Evolutionary conservation across 2,888 invertebrate genomes (phyloP), one percentile per base, ranked within the genome.

Genomic region (Cancer borealis): DNA sequence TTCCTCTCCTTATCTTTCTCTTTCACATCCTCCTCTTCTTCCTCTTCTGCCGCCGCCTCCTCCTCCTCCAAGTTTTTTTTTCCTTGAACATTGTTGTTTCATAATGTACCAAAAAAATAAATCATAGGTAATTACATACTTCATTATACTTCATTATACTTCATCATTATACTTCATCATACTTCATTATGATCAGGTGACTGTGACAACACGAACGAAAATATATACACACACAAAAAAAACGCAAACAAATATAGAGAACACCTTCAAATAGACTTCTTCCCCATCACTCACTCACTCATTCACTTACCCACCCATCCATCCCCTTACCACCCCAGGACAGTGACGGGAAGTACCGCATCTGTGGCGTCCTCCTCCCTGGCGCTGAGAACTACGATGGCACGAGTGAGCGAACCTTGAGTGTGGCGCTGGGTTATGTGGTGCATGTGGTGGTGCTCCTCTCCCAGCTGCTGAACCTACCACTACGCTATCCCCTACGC

Each of bases 391-490:
- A 93, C n/a, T 95, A 94, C 21, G 94, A 94, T 12, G 92, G 92
- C 26, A 30, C 39, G 39, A 91, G 45, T 12, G 95, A 95, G 21
- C 46, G 66, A 4, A 66, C 93, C 30, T 88, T 95, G 10, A 94
- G 95, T 54, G 96, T 94, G 49, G 96, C 93, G 12, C 93, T 96
- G 45, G 94, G 95, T 6, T 94, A 93, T 84, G 94, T 94, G 30
- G 93, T 93, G 5, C 96, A 96, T 87, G 88, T 96, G 66, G 88
- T 96, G 92, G 94, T 94, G 30, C 92, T 95, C 45, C 49, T 96
- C 79, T 93, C 96, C 39, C 94, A 95, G 92, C 89, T 96, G 47
- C 87, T 96, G 79, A 93, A 93, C 54, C 89, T 96, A n/a, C 94
- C 95, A 49, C 84, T 96, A 54, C 94, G 95, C n/a, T 95, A 95